Conservation (phyloP, 2,797 vertebrate genomes). For the Loris lydekkerianus region DNA sequence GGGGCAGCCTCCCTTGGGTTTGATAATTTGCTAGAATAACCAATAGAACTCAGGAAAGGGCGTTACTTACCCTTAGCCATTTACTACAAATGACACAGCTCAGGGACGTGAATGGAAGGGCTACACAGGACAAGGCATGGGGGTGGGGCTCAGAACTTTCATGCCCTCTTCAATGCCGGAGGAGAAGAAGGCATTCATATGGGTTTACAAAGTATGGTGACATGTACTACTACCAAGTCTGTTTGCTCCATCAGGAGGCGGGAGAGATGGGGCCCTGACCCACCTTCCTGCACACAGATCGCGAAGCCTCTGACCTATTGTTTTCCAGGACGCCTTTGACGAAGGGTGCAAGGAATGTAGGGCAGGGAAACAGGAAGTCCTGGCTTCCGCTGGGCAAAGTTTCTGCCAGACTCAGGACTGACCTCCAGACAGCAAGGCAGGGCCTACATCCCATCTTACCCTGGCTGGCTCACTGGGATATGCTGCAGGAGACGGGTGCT, state of each 20-base stretch:
- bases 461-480: background rate
- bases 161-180: background rate
- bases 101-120: background rate
- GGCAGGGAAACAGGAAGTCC: constrained; percentile 69
- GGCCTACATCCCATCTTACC: background rate
- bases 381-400: constrained; percentile 63
- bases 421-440: background rate
- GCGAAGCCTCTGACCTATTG: constrained; percentile 69
- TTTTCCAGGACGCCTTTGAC: constrained; percentile 64
- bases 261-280: background rate
- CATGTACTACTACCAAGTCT: background rate
- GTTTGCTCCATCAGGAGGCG: constrained; percentile 46
- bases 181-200: too few relatives aligned
- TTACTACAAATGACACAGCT: background rate
- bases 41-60: background rate
- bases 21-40: background rate
- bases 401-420: constrained; percentile 46
- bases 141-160: background rate
- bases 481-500: background rate
- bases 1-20: background rate
- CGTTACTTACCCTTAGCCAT: background rate
- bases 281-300: constrained; percentile 73
- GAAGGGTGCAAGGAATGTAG: constrained; percentile 15
- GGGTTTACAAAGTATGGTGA: background rate
- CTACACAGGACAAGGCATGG: background rate